phyloP scores from a whole-genome alignment of 2,113 vertebrate genomes.

The Phainopepla nitens region DNA sequence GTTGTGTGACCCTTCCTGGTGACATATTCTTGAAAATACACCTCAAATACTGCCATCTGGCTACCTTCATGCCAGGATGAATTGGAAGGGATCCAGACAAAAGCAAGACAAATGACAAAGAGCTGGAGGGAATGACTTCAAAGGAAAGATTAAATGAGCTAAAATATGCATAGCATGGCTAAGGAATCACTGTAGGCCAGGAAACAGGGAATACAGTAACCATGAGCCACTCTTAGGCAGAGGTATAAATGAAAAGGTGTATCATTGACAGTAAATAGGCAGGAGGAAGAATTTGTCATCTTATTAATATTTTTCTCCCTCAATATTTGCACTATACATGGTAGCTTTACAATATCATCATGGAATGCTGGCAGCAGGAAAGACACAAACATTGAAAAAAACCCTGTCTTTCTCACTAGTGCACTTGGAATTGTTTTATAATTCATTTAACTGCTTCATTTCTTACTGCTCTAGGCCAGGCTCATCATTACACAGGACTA shows the following conservation, averaged over 20 bases:
- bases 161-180: not conserved
- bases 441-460: not conserved
- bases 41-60: not conserved
- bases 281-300: not conserved
- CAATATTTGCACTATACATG: not conserved
- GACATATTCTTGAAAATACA: not conserved
- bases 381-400: not conserved
- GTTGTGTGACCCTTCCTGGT: not conserved
- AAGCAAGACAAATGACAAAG: constrained; percentile 1
- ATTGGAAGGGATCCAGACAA: not conserved
- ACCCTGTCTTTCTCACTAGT: not conserved
- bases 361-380: not conserved
- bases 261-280: not conserved
- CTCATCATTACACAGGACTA: not conserved
- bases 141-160: constrained; percentile 22
- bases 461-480: not conserved
- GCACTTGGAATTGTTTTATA: not conserved
- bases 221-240: not conserved
- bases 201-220: not conserved
- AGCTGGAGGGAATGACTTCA: constrained; percentile 21
- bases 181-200: not conserved
- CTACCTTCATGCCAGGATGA: not conserved
- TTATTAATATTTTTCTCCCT: not conserved
- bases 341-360: not conserved
- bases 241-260: not conserved